phyloP scores from a whole-genome alignment of 2,797 vertebrate species.

The Mus spretus region DNA sequence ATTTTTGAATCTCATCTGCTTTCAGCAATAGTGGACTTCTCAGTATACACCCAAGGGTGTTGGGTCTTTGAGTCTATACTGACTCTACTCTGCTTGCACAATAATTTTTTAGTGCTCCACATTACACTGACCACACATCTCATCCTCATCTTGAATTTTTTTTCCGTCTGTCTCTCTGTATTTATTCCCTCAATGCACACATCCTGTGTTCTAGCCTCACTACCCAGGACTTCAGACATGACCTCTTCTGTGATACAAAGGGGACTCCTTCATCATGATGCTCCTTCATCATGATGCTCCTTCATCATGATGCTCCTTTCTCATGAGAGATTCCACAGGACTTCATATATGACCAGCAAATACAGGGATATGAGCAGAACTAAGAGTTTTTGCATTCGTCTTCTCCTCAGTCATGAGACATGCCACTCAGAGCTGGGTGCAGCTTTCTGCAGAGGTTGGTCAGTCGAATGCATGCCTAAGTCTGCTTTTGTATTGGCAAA shows the following conservation, averaged over 20 bases:
- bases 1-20: neutral
- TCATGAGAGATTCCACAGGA: neutral
- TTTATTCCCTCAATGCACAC: fast-evolving
- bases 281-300: neutral
- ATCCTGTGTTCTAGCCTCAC: neutral
- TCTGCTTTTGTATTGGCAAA: neutral
- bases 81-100: neutral
- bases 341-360: neutral
- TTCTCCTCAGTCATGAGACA: neutral
- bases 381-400: neutral
- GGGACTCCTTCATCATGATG: neutral
- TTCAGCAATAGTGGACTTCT: neutral
- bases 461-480: neutral
- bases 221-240: neutral
- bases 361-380: fast-evolving
- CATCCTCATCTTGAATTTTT: neutral
- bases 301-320: neutral
- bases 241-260: neutral
- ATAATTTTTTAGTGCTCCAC: neutral
- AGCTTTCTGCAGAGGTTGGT: neutral
- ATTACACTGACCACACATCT: neutral
- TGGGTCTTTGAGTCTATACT: neutral
- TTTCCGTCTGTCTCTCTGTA: neutral
- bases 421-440: neutral
- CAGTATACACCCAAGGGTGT: neutral